phyloP scores from a whole-genome alignment of 2,797 vertebrate genomes.

The Pseudochirops corinnae region DNA sequence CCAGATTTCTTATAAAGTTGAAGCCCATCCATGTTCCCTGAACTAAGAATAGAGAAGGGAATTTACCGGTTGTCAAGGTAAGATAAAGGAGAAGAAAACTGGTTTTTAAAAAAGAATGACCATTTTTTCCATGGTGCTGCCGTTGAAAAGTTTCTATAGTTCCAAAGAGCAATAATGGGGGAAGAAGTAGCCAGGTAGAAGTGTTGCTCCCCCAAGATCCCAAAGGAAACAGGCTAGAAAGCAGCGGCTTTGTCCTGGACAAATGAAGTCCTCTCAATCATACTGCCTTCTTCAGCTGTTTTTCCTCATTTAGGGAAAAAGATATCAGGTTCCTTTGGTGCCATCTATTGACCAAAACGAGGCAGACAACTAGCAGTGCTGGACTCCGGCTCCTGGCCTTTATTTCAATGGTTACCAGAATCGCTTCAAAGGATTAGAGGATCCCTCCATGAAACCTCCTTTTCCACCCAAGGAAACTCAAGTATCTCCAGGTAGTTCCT shows the following conservation, averaged over 20 bases:
- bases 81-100: constrained; percentile 11
- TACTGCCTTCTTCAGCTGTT: not conserved
- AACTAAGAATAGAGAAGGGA: constrained; percentile 24
- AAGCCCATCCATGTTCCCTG: not conserved
- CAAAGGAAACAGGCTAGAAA: constrained; percentile 55
- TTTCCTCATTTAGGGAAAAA: not conserved
- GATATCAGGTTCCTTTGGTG: constrained; percentile 56
- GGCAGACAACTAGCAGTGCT: constrained; percentile 16
- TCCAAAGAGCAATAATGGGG: constrained; percentile 32
- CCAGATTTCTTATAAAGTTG: constrained; percentile 39
- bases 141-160: constrained; percentile 6
- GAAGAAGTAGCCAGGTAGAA: constrained; percentile 12
- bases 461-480: not conserved
- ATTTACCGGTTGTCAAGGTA: constrained; percentile 31
- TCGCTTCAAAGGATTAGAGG: not conserved
- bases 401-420: not conserved
- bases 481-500: not conserved
- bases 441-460: not conserved
- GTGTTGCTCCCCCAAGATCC: constrained; percentile 11
- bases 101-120: not conserved
- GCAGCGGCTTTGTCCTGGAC: not conserved
- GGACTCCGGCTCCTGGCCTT: not conserved
- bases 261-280: not conserved
- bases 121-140: not conserved
- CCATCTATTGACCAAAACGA: constrained; percentile 71